Evolutionary conservation across 2,113 vertebrate genomes (phyloP).

Genomic region (Ranitomeya variabilis): DNA sequence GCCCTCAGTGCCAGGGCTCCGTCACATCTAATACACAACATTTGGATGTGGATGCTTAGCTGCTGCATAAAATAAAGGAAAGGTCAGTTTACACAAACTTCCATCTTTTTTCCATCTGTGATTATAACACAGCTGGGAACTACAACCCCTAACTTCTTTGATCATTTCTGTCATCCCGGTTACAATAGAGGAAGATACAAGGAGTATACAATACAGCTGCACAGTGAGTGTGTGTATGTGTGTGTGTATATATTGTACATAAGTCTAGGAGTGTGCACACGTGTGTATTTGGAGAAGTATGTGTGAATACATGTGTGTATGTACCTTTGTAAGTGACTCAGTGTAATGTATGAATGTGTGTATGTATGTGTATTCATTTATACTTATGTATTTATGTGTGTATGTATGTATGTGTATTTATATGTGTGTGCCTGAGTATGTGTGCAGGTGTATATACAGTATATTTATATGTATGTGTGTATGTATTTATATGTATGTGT

Average conservation of each 20-base stretch:
- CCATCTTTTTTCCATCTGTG: constrained; percentile 6
- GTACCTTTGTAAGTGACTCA: too few relatives aligned
- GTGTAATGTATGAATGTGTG: too few relatives aligned
- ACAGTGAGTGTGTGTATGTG: neutral
- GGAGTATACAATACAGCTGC: neutral
- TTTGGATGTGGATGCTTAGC: neutral
- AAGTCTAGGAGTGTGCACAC: too few relatives aligned
- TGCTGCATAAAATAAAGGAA: neutral
- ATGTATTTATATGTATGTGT: too few relatives aligned
- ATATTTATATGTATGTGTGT: too few relatives aligned
- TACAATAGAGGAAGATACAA: neutral
- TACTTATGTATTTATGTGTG: neutral
- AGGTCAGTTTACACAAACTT: constrained; percentile 22
- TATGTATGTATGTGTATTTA: neutral
- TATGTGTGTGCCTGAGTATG: too few relatives aligned
- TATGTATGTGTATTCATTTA: neutral
- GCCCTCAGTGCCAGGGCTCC: neutral
- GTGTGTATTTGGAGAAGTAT: too few relatives aligned
- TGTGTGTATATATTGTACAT: too few relatives aligned
- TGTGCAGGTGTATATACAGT: too few relatives aligned
- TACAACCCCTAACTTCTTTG: neutral
- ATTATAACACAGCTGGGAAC: constrained; percentile 34
- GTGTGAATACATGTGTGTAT: too few relatives aligned
- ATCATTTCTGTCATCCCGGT: neutral
- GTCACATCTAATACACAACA: neutral